A percentile compares a stretch with the other conserved stretches of the same genome.
Conservation (phyloP, 2,113 vertebrate genomes). For the Gymnocephalus cernua region DNA sequence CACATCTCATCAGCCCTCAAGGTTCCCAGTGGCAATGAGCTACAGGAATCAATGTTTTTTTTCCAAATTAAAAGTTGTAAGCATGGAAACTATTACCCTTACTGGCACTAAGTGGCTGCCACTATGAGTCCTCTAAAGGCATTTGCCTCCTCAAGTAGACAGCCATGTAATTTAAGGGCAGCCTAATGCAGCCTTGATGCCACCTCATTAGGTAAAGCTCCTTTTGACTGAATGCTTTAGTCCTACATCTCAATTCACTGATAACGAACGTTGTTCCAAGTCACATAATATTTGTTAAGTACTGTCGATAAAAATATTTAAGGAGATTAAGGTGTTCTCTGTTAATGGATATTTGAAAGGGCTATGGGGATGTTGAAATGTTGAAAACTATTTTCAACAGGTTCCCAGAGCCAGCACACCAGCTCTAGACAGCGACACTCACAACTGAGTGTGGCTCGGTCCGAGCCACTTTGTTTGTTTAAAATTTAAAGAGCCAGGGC, state of each 20-base stretch:
- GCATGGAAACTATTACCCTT: slow-evolving; percentile 41
- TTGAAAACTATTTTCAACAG: too few relatives aligned
- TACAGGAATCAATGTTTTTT: slow-evolving; percentile 53
- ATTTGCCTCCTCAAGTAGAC: slow-evolving; percentile 48
- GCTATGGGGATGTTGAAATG: neutral
- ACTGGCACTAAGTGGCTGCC: slow-evolving; percentile 61
- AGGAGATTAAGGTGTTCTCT: slow-evolving; percentile 4
- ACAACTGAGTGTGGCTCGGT: neutral
- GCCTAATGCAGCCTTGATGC: slow-evolving; percentile 51
- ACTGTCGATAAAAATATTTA: neutral
- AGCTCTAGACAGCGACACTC: too few relatives aligned
- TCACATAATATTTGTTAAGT: slow-evolving; percentile 20
- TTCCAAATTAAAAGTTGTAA: slow-evolving; percentile 51
- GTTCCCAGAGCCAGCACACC: too few relatives aligned
- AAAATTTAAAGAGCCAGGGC: neutral
- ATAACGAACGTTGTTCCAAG: slow-evolving; percentile 15
- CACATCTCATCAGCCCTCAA: slow-evolving; percentile 57
- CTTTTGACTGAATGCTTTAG: slow-evolving; percentile 15
- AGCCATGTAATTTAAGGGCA: slow-evolving; percentile 60
- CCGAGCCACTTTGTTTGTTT: neutral
- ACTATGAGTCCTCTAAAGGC: slow-evolving; percentile 52
- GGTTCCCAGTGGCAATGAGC: slow-evolving; percentile 28
- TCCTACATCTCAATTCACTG: slow-evolving; percentile 22
- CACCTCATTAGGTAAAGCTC: slow-evolving; percentile 66
- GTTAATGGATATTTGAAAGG: neutral